Percentiles rank a stretch among this genome's conserved stretches.
These are phyloP conservation scores for Mesorhabditis spiculigera DNA, from an alignment of 2,888 invertebrate species.

Conservation along the genomic window DNA sequence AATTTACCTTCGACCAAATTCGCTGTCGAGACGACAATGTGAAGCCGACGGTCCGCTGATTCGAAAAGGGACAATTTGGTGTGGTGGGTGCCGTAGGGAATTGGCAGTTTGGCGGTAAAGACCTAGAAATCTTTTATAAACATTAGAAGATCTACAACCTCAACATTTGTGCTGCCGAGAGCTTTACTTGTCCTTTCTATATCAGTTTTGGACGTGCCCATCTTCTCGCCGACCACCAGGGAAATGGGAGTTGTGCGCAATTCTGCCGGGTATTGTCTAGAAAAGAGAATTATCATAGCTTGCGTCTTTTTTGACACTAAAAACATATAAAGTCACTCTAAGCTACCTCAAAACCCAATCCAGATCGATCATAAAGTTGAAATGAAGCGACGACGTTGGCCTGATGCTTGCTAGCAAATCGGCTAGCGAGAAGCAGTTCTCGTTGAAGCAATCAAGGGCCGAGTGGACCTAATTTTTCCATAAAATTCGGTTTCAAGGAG, in stretches of 20 bases:
- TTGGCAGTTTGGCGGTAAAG: slow-evolving; percentile 25
- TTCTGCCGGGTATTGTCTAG: slow-evolving; percentile 29
- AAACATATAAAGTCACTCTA: not conserved
- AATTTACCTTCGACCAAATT: slow-evolving; percentile 29
- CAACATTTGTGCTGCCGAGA: not conserved
- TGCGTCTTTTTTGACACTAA: too few species aligned
- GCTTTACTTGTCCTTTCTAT: too few species aligned
- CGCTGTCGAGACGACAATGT: slow-evolving; percentile 46
- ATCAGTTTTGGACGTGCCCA: slow-evolving; percentile 1
- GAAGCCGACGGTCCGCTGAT: slow-evolving; percentile 26
- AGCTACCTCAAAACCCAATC: slow-evolving; percentile 33
- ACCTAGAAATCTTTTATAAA: too few species aligned
- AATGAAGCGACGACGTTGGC: slow-evolving; percentile 43
- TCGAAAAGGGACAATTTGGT: slow-evolving; percentile 47
- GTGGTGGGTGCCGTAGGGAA: slow-evolving; percentile 49
- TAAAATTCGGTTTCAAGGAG: too few species aligned
- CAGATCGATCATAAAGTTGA: slow-evolving; percentile 44
- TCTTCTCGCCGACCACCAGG: slow-evolving; percentile 30
- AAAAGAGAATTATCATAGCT: slow-evolving; percentile 1
- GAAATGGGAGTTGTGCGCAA: slow-evolving; percentile 24
- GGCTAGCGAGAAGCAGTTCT: slow-evolving; percentile 18
- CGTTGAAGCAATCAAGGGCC: slow-evolving; percentile 21
- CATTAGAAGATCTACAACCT: too few species aligned
- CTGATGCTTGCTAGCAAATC: slow-evolving; percentile 33
- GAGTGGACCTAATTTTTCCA: slow-evolving; percentile 13